phyloP scores from a whole-genome alignment of 2,797 vertebrate genomes.

The Capromys pilorides region DNA sequence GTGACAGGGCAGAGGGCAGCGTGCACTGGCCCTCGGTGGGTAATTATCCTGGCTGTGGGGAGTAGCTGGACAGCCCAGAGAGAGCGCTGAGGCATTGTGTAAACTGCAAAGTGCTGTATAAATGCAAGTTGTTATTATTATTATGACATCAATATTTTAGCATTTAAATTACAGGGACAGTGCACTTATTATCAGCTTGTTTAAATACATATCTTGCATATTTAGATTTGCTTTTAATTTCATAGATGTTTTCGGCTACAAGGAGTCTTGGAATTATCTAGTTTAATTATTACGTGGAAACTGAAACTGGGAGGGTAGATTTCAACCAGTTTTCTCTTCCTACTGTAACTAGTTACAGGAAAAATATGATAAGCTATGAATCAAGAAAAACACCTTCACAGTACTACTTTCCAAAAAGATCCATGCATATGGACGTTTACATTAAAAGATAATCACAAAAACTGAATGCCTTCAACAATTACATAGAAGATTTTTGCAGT shows the following conservation, averaged over 20 bases:
- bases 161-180: slow-evolving; percentile 68
- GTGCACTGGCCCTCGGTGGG: neutral
- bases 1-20: neutral
- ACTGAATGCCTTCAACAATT: neutral
- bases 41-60: neutral
- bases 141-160: slow-evolving; percentile 60
- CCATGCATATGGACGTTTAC: neutral
- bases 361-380: neutral
- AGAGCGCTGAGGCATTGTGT: neutral
- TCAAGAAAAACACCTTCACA: neutral
- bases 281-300: slow-evolving; percentile 24
- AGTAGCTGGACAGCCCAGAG: neutral
- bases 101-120: slow-evolving; percentile 34
- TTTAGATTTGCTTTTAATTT: slow-evolving; percentile 59
- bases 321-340: neutral
- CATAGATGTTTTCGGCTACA: neutral
- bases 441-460: neutral
- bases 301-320: neutral
- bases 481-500: neutral
- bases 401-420: neutral
- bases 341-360: neutral
- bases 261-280: neutral
- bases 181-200: neutral
- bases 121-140: slow-evolving; percentile 35
- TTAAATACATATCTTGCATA: neutral